Base-by-base conservation (phyloP, 2,797 vertebrate species). In the Anguilla megastoma region DNA sequence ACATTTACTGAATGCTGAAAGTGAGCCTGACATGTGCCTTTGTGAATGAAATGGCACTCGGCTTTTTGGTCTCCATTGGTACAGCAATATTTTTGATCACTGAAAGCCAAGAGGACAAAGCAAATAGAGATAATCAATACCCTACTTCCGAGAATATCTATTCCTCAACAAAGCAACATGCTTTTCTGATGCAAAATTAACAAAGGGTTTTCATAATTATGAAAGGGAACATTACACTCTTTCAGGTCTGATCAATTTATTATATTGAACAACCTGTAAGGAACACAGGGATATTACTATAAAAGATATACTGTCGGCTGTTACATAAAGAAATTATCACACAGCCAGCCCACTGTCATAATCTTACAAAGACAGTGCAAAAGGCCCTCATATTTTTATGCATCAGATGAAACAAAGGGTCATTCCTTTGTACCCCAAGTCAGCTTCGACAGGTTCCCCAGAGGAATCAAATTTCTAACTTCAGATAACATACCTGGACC, bases 401-500 rank as follows among this genome's bases (percentile, higher is more conserved):
- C 33, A 36, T 76, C 12, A 36, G 30, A 27, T 69, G 7, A 69
- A 76, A 76, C 71, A 76, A 76, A 76, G 71, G 71, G 71, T 76
- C 71, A 36, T 76, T 76, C 30, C 12, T 33, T 76, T 76, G 30
- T 36, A 30, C 71, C 71, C 71, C 33, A 27, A 36, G 27, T 16
- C 71, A 33, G 71, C 30, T 71, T 76, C 3, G 71, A 33, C 71
- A 36, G 27, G 71, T 76, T 33, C 71, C 14, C 71, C 8, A 36
- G 71, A 7, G 33, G 2, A 76, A 76, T 76, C 71, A 33, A 0
- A 2, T 76, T 56, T 89, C 90, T 66, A n/a, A 41, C 86, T 24
- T 87, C 50, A 89, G 36, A 66, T 66, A 52, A 60, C 50, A 71
- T 66, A 71, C 86, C 71, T 76, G 89, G 60, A 86, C 50, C 24